A percentile compares a stretch with the other conserved stretches of the same genome.
phyloP scores from a whole-genome alignment of 2,113 vertebrate species.

The Catharus minimus region DNA sequence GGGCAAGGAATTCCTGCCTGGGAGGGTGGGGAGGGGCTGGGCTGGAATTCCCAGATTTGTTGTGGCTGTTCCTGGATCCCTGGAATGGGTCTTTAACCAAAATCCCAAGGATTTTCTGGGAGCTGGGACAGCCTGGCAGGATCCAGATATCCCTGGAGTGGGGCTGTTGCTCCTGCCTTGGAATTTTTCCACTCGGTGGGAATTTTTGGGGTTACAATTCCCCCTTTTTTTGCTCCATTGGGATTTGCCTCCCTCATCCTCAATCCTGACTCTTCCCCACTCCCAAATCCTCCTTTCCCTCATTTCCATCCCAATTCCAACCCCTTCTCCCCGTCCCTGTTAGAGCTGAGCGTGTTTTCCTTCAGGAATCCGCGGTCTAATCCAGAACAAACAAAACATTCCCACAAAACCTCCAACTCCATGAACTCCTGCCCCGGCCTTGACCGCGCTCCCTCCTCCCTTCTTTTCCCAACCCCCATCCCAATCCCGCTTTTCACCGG shows the following conservation, averaged over 20 bases:
- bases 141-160: fast-evolving
- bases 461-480: background rate
- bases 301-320: background rate
- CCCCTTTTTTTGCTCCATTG: background rate
- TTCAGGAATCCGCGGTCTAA: background rate
- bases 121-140: background rate
- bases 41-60: background rate
- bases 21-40: background rate
- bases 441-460: background rate
- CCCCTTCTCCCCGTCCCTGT: background rate
- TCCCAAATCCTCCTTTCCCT: background rate
- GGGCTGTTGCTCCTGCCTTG: background rate
- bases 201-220: background rate
- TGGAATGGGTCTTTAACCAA: background rate
- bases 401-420: background rate
- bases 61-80: background rate
- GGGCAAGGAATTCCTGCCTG: background rate
- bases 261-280: fast-evolving
- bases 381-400: background rate
- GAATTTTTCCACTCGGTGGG: fast-evolving
- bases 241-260: background rate
- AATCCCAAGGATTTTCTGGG: background rate
- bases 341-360: background rate
- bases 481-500: background rate
- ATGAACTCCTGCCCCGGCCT: background rate